Conservation (phyloP, 2,888 invertebrate genomes). For the Heliconius ethilla region DNA sequence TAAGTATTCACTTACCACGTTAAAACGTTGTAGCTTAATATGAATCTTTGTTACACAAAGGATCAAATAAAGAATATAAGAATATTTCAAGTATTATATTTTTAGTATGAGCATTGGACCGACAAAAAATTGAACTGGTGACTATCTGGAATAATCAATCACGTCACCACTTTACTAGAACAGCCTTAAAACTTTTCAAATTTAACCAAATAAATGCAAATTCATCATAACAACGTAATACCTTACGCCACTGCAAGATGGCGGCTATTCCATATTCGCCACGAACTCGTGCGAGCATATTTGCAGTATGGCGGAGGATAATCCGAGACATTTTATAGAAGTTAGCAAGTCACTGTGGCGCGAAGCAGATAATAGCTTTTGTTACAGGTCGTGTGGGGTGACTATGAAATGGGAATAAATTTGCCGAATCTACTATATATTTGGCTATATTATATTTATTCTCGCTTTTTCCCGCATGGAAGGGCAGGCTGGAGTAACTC, state of each 20-base stretch:
- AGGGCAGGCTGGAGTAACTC: not conserved
- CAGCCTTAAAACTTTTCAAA: not conserved
- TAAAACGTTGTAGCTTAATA: not conserved
- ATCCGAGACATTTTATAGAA: slow-evolving; percentile 47
- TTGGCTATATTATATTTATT: not conserved
- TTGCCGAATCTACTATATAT: not conserved
- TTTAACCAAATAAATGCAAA: slow-evolving; percentile 11
- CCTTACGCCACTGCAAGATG: no score
- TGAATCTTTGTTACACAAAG: not conserved
- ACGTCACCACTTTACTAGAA: not conserved
- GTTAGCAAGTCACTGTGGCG: slow-evolving; percentile 46
- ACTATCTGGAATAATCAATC: not conserved
- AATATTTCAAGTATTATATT: no score
- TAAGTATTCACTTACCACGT: no score
- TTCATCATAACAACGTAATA: slow-evolving; percentile 22
- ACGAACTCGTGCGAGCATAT: slow-evolving; percentile 42
- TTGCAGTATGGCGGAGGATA: slow-evolving; percentile 41
- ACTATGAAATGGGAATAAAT: slow-evolving; percentile 31
- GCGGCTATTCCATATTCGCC: slow-evolving; percentile 26
- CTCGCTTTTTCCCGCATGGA: not conserved
- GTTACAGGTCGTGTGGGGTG: slow-evolving; percentile 51
- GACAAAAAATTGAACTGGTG: not conserved
- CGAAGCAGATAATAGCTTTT: slow-evolving; percentile 63
- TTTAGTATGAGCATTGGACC: not conserved
- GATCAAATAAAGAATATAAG: no score